Percentiles rank a stretch among this genome's conserved stretches.
phyloP scores from a whole-genome alignment of 2,888 invertebrate species.

The Caenorhabditis sp. region DNA sequence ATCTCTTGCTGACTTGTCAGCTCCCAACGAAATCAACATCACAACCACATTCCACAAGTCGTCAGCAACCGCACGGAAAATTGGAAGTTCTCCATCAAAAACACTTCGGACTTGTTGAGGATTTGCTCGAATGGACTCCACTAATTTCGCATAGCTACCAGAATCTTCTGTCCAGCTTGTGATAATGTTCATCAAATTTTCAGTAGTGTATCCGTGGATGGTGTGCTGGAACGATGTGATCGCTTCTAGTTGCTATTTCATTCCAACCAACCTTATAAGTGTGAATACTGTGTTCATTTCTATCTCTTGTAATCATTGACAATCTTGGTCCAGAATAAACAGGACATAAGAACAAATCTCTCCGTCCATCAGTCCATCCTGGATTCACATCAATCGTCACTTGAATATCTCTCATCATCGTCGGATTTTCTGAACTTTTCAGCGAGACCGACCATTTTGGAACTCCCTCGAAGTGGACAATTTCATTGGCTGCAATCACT shows the following conservation, averaged over 20 bases:
- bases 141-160: conserved; percentile 53
- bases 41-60: conserved; percentile 65
- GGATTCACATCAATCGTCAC: conserved; percentile 51
- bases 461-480: conserved; percentile 32
- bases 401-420: conserved; percentile 41
- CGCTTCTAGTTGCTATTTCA: not conserved
- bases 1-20: conserved; percentile 55
- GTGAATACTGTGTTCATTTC: conserved; percentile 40
- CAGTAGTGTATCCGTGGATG: conserved; percentile 60
- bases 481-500: conserved; percentile 43
- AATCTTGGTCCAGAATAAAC: conserved; percentile 56
- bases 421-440: conserved; percentile 27
- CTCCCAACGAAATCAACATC: conserved; percentile 60
- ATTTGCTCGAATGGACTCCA: conserved; percentile 56
- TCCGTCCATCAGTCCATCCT: conserved; percentile 29
- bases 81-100: conserved; percentile 63
- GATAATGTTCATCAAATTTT: conserved; percentile 54
- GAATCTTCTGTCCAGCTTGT: conserved; percentile 53
- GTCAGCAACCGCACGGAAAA: conserved; percentile 66
- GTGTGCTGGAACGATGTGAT: conserved; percentile 23
- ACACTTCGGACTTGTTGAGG: conserved; percentile 54
- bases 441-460: conserved; percentile 43
- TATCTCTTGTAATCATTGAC: conserved; percentile 46
- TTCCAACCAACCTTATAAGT: conserved; percentile 48
- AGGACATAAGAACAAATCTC: conserved; percentile 54